Evolutionary conservation across 2,797 vertebrate species (phyloP).

Genomic region (Sciaenops ocellatus): DNA sequence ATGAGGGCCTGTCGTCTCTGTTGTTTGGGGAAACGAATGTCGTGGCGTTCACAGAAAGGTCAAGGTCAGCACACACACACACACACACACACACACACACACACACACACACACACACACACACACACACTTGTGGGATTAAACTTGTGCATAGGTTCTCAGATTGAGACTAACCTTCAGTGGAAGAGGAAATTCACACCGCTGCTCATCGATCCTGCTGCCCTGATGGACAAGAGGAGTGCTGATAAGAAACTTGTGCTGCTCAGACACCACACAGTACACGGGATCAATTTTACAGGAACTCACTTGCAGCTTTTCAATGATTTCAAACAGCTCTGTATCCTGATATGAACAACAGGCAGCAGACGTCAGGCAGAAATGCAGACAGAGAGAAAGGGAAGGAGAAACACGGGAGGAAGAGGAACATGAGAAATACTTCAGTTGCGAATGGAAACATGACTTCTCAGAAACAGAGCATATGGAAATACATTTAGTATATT

Average conservation of each 20-base stretch:
- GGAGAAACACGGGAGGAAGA: slow-evolving; percentile 43
- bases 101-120: slow-evolving; percentile 14
- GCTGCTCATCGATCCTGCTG: slow-evolving; percentile 88
- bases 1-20: slow-evolving; percentile 15
- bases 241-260: slow-evolving; percentile 50
- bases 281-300: slow-evolving; percentile 40
- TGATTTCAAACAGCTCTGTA: slow-evolving; percentile 89
- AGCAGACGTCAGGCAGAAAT: slow-evolving; percentile 27
- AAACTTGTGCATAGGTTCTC: slow-evolving; percentile 6
- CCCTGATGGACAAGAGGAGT: slow-evolving; percentile 79
- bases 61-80: slow-evolving; percentile 33
- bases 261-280: slow-evolving; percentile 30
- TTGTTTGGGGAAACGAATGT: slow-evolving; percentile 56
- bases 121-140: not conserved
- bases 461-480: slow-evolving; percentile 19
- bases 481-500: not conserved
- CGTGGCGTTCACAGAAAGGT: slow-evolving; percentile 35
- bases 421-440: slow-evolving; percentile 58
- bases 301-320: slow-evolving; percentile 89
- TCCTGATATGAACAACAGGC: slow-evolving; percentile 73
- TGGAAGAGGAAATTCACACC: slow-evolving; percentile 87
- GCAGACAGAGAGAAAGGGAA: slow-evolving; percentile 48
- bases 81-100: not conserved
- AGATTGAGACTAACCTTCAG: slow-evolving; percentile 78
- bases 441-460: slow-evolving; percentile 14